Base-by-base conservation (phyloP, 2,888 invertebrate genomes). In the Sarcophaga carnaria region DNA sequence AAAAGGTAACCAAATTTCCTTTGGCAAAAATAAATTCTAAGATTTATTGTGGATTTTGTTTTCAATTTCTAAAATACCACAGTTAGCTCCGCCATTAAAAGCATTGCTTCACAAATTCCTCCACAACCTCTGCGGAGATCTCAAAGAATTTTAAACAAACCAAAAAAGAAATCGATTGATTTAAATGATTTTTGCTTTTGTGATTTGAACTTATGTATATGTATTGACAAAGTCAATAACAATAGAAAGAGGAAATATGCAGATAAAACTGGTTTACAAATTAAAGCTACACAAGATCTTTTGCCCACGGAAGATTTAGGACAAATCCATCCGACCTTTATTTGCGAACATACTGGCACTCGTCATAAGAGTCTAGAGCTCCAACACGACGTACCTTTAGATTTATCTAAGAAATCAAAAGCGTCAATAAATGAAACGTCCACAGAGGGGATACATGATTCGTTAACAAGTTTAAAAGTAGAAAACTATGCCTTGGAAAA, bases 361-460 rank as follows among this genome's bases (percentile, higher is more conserved):
- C n/a, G 5, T 3, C n/a, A 71, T n/a, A 8, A 66, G 47, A 47
- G 27, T 22, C 2, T 22, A 27, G 37, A 10, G 4, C 4, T 0
- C 0, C 20, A 37, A 20, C 25, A 22, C 10, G 27, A 72, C 47
- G 75, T 80, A 77, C 83, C 80, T 67, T 80, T 83, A 59, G 77
- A 86, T 86, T 86, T 86, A 10, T 77, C 76, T 11, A 54, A 60
- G 4, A 86, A 80, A 75, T 77, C 54, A 4, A 72, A 71, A 86
- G 47, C 17, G 60, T 72, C 10, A 27, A 12, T 2, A 17, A 2
- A 5, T 67, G 27, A 72, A 76, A 67, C 71, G 14, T 62, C 4
- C 5, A 37, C 8, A 8, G 10, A 37, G 37, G 37, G 37, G 10
- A 37, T 37, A 37, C 37, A 10, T 10, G 10, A 10, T 37, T 37